Evolutionary conservation across 1,140 invertebrate species (phyloP).

Genomic region (Coptotermes formosanus): DNA sequence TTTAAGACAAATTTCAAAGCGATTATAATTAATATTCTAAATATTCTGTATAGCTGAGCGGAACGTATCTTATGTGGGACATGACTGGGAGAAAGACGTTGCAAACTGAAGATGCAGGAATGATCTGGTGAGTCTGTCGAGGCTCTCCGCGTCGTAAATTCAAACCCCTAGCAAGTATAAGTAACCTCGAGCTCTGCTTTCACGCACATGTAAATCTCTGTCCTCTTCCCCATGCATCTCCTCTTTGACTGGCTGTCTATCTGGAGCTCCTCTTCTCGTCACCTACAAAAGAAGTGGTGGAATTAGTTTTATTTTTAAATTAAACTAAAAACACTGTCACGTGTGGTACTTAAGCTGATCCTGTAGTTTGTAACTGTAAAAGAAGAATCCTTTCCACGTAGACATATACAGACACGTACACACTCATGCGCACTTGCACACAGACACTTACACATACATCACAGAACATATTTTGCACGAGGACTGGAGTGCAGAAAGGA

Average conservation of each 20-base stretch:
- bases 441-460: no score
- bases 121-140: not conserved
- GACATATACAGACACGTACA: no score
- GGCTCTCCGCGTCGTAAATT: not conserved
- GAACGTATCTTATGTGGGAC: not conserved
- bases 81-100: not conserved
- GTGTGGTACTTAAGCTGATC: not conserved
- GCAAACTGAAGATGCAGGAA: not conserved
- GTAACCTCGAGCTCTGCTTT: slow-evolving; percentile 3
- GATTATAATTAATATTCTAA: not conserved
- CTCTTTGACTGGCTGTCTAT: not conserved
- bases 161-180: not conserved
- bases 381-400: no score
- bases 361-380: not conserved
- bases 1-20: not conserved
- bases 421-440: no score
- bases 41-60: not conserved
- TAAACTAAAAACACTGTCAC: not conserved
- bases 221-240: not conserved
- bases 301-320: slow-evolving; percentile 10
- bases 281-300: not conserved
- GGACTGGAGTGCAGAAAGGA: no score
- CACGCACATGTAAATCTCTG: slow-evolving; percentile 10
- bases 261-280: not conserved
- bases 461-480: no score